phyloP scores from a whole-genome alignment of 2,888 invertebrate genomes.

The Ophion obscuratus region DNA sequence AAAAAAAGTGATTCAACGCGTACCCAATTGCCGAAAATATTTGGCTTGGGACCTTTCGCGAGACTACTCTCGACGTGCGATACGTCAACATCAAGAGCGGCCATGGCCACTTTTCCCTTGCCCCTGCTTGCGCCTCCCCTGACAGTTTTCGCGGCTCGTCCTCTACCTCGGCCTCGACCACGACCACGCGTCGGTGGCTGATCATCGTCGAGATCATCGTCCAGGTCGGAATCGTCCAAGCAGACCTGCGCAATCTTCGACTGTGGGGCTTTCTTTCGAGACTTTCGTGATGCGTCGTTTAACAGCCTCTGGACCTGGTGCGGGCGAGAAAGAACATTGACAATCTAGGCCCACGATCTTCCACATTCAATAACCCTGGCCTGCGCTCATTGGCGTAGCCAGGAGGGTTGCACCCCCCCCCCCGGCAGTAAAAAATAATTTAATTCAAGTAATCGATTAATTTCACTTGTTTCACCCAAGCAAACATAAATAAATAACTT shows the following conservation, averaged over 20 bases:
- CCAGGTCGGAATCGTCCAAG: neutral
- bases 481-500: no score
- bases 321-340: neutral
- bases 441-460: no score
- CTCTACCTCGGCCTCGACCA: constrained; percentile 55
- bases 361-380: no score
- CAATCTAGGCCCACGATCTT: neutral
- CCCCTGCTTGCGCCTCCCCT: constrained; percentile 44
- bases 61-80: neutral
- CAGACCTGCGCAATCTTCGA: neutral
- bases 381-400: no score
- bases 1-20: neutral
- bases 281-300: constrained; percentile 20
- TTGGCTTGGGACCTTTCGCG: neutral
- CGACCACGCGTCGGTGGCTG: constrained; percentile 21
- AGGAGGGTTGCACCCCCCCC: no score
- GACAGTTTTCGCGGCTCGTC: constrained; percentile 32
- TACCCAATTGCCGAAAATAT: neutral
- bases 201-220: neutral
- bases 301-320: constrained; percentile 36
- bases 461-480: no score
- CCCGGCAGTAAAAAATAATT: no score
- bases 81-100: constrained; percentile 14
- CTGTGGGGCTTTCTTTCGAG: neutral
- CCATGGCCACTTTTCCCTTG: constrained; percentile 34